phyloP scores from a whole-genome alignment of 2,797 vertebrate species.

The Pseudomugil gertrudae region DNA sequence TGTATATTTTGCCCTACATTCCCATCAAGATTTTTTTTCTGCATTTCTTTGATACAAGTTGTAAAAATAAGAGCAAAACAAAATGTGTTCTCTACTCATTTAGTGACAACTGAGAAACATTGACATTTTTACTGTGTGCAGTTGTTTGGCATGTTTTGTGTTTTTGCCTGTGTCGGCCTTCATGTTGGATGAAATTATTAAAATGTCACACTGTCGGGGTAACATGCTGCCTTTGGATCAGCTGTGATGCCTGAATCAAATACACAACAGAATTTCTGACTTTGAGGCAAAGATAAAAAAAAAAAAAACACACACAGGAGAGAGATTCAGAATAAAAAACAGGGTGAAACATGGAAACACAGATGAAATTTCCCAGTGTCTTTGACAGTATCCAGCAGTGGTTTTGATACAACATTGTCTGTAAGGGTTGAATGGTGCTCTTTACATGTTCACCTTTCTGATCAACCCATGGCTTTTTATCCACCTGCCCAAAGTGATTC shows the following conservation, averaged over 20 bases:
- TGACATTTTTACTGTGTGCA: no score
- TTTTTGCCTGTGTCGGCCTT: no score
- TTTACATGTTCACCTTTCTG: constrained; percentile 40
- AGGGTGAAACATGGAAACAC: constrained; percentile 10
- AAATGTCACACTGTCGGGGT: constrained; percentile 27
- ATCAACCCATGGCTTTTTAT: constrained; percentile 66
- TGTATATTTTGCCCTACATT: no score
- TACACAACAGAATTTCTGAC: constrained; percentile 50
- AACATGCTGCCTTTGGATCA: constrained; percentile 45
- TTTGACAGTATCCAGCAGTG: constrained; percentile 44
- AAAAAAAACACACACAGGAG: constrained; percentile 26
- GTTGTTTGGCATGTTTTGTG: no score
- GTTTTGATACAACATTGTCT: constrained; percentile 13
- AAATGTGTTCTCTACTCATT: no score
- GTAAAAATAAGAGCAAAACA: no score
- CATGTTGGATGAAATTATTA: constrained; percentile 10
- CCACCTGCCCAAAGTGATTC: constrained; percentile 52
- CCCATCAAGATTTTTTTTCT: no score
- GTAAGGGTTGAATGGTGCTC: constrained; percentile 29
- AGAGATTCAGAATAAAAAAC: constrained; percentile 18
- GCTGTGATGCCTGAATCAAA: constrained; percentile 56
- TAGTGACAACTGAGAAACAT: no score
- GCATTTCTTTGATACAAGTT: no score
- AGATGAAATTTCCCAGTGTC: constrained; percentile 46
- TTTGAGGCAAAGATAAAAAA: constrained; percentile 46